phyloP scores from a whole-genome alignment of 2,888 invertebrate species.

The Ectemnius cavifrons region DNA sequence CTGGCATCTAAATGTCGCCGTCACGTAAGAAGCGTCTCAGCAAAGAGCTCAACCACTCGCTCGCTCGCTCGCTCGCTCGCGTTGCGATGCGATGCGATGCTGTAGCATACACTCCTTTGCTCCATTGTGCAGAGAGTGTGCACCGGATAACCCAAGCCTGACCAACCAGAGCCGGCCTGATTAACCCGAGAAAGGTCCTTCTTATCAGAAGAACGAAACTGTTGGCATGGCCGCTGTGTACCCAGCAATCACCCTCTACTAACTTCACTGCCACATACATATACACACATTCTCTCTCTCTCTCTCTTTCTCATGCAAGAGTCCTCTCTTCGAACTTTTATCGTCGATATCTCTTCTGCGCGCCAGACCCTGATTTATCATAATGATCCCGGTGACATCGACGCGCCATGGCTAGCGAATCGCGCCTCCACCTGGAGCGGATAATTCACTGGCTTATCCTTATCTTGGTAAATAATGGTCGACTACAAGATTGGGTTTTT shows the following conservation, averaged over 20 bases:
- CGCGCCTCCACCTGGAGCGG: conserved; percentile 8
- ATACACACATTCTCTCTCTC: too few relatives aligned
- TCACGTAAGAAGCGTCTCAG: conserved; percentile 55
- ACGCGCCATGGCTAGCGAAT: conserved; percentile 8
- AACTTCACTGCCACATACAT: neutral
- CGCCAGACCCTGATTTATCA: conserved; percentile 34
- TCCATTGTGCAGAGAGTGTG: conserved; percentile 28
- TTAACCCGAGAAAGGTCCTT: conserved; percentile 38
- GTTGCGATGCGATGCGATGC: too few relatives aligned
- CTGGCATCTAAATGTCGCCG: conserved; percentile 63
- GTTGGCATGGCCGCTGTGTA: neutral
- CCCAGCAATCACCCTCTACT: too few relatives aligned
- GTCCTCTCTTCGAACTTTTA: conserved; percentile 15
- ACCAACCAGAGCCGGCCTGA: conserved; percentile 23
- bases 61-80: conserved; percentile 19
- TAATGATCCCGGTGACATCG: conserved; percentile 32
- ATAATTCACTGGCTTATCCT: conserved; percentile 6
- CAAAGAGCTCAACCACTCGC: too few relatives aligned
- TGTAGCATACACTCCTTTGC: conserved; percentile 40
- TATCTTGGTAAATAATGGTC: neutral
- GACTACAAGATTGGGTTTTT: too few relatives aligned
- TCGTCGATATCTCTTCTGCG: conserved; percentile 37
- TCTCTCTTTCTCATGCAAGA: too few relatives aligned
- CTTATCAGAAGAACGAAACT: conserved; percentile 36
- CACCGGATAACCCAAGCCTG: conserved; percentile 37